Evolutionary conservation across 92 coral and sea anemone genomes (phyloP).

Genomic region (Umimayanthus chanpuru): DNA sequence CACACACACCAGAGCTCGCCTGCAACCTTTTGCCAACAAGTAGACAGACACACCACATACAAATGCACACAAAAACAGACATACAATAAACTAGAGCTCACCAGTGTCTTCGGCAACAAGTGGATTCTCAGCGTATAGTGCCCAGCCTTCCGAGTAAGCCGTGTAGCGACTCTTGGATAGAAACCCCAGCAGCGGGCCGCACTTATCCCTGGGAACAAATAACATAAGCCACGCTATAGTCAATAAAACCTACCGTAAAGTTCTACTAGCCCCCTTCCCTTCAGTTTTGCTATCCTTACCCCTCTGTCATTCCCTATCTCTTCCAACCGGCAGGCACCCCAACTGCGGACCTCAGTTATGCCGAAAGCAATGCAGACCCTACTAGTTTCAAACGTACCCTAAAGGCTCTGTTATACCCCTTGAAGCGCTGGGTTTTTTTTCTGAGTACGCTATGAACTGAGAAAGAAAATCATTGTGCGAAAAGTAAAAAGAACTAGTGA

Average conservation of each 20-base stretch:
- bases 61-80: no score
- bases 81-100: conserved; percentile 7
- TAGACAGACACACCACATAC: background rate
- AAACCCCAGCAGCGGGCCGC: conserved; percentile 66
- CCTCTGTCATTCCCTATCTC: no score
- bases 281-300: background rate
- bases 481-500: no score
- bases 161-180: conserved; percentile 61
- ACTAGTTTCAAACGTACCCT: no score
- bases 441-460: no score
- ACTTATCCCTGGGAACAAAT: conserved; percentile 50
- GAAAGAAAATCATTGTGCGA: no score
- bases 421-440: no score
- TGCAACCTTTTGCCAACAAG: background rate
- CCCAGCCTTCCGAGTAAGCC: conserved; percentile 87
- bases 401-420: no score
- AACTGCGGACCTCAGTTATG: no score
- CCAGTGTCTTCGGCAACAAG: conserved; percentile 74
- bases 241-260: background rate
- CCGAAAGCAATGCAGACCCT: no score
- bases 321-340: no score
- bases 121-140: conserved; percentile 81
- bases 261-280: background rate
- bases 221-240: background rate
- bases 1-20: background rate